Conservation (phyloP, 1,140 invertebrate species). For the Zelostemma sp. region DNA sequence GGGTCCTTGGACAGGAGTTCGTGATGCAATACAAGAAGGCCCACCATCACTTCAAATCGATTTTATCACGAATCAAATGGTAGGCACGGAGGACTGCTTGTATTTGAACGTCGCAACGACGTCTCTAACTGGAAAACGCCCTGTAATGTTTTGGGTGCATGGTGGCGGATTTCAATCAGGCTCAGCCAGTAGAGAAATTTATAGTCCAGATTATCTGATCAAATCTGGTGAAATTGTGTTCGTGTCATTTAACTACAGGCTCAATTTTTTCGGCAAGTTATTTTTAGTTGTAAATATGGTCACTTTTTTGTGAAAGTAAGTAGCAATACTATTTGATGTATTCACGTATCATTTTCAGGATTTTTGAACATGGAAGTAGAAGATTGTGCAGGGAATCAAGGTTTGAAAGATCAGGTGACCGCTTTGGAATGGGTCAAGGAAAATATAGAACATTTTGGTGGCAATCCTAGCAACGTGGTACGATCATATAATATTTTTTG, state of each 20-base stretch:
- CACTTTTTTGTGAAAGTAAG: too few relatives aligned
- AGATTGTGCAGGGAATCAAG: constrained; percentile 49
- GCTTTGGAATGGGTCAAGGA: constrained; percentile 50
- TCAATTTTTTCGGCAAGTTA: constrained; percentile 72
- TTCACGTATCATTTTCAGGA: constrained; percentile 26
- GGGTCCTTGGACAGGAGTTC: constrained; percentile 47
- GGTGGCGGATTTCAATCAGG: constrained; percentile 76
- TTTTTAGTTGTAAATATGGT: too few relatives aligned
- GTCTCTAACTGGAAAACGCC: too few relatives aligned
- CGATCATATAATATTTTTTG: constrained; percentile 54
- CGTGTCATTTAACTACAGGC: constrained; percentile 74
- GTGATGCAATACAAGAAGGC: constrained; percentile 41
- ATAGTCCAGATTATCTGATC: constrained; percentile 71
- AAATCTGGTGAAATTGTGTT: constrained; percentile 72
- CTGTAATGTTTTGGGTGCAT: constrained; percentile 81
- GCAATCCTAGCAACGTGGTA: constrained; percentile 48
- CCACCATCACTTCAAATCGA: constrained; percentile 34
- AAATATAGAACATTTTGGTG: constrained; percentile 53
- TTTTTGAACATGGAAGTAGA: constrained; percentile 51
- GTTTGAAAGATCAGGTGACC: constrained; percentile 50
- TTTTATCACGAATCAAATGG: constrained; percentile 31
- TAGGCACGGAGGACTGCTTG: constrained; percentile 74
- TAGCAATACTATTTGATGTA: constrained; percentile 1
- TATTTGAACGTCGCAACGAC: too few relatives aligned
- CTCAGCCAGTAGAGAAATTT: constrained; percentile 59